Evolutionary conservation across 2,888 invertebrate genomes (phyloP).

Genomic region (Drosophila borborema): DNA sequence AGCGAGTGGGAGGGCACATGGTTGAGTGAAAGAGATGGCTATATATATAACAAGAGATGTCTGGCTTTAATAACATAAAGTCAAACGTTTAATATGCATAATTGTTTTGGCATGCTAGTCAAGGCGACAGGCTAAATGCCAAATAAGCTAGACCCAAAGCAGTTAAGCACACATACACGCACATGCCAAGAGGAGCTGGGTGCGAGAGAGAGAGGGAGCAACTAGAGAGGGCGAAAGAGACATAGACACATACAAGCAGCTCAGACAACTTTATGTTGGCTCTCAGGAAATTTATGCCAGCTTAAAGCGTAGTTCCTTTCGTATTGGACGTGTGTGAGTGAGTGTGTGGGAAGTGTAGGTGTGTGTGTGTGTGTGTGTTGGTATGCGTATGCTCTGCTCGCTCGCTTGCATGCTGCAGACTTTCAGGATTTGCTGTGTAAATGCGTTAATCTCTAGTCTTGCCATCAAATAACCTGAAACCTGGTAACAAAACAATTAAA

Average conservation of each 20-base stretch:
- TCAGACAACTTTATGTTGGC: conserved; percentile 60
- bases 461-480: conserved; percentile 75
- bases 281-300: conserved; percentile 69
- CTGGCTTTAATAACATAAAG: conserved; percentile 30
- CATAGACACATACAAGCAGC: conserved; percentile 20
- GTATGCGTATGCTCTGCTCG: background rate
- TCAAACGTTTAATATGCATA: conserved; percentile 66
- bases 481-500: conserved; percentile 80
- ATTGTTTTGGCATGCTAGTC: conserved; percentile 60
- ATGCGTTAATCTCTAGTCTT: conserved; percentile 78
- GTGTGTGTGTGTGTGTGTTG: conserved; percentile 6
- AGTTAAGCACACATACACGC: conserved; percentile 14
- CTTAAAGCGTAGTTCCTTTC: conserved; percentile 49
- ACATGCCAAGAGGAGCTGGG: background rate
- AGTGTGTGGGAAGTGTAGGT: background rate
- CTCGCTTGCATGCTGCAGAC: conserved; percentile 19
- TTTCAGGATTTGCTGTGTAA: conserved; percentile 73
- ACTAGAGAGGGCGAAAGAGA: background rate
- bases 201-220: background rate
- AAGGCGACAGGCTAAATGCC: conserved; percentile 42
- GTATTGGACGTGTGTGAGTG: conserved; percentile 3
- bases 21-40: background rate
- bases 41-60: background rate
- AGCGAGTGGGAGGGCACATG: too few relatives aligned
- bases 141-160: conserved; percentile 53